Percentiles rank a stretch among this genome's conserved stretches.
Conservation (phyloP, 2,888 invertebrate species). For the Tricholauxania praeusta region DNA sequence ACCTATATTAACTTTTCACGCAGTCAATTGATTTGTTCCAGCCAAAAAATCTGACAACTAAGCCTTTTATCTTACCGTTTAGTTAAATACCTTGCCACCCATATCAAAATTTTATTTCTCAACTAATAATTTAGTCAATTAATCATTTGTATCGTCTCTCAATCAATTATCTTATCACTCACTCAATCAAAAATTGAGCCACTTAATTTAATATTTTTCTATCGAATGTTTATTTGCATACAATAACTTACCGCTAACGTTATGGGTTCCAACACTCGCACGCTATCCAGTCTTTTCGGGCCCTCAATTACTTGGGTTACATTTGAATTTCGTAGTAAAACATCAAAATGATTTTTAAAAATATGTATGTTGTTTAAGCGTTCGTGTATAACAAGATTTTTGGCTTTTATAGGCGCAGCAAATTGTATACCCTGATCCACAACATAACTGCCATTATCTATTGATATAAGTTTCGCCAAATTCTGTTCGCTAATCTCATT, state of each 20-base stretch:
- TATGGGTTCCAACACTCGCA: conserved; percentile 68
- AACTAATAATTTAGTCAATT: background rate
- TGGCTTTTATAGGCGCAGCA: conserved; percentile 62
- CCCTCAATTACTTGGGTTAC: conserved; percentile 68
- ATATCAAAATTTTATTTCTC: too few species aligned
- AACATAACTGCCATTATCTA: conserved; percentile 62
- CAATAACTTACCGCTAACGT: conserved; percentile 56
- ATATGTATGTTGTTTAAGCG: conserved; percentile 70
- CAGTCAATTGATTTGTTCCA: too few species aligned
- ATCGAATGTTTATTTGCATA: background rate
- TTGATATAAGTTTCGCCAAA: conserved; percentile 63
- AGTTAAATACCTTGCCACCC: too few species aligned
- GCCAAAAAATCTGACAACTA: too few species aligned
- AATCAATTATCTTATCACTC: background rate
- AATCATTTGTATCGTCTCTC: background rate
- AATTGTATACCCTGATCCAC: conserved; percentile 69
- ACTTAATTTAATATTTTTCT: background rate
- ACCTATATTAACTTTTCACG: too few species aligned
- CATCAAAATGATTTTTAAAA: conserved; percentile 65
- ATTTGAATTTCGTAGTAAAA: conserved; percentile 66
- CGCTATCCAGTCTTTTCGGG: conserved; percentile 66
- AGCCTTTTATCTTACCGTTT: too few species aligned
- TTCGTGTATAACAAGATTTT: conserved; percentile 65
- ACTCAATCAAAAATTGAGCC: background rate
- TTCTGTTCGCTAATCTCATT: conserved; percentile 55